Percentiles rank a stretch among this genome's conserved stretches.
These are phyloP conservation scores for Drosophila vallismaia DNA, from an alignment of 2,888 invertebrate genomes.

Conservation along the genomic window DNA sequence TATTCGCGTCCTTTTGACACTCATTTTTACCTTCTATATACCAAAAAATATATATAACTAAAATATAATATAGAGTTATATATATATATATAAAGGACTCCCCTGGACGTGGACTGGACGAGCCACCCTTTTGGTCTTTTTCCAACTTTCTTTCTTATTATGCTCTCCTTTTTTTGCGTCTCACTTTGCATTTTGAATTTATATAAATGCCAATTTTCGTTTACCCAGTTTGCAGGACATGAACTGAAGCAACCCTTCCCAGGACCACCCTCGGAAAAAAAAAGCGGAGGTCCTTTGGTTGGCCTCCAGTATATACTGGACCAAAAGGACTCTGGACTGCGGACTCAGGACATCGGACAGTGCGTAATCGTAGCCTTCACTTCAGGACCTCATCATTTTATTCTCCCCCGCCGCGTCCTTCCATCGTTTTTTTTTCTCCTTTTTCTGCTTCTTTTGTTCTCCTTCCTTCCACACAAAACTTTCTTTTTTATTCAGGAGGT, in stretches of 20 bases:
- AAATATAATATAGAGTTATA: not conserved
- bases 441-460: conserved; percentile 26
- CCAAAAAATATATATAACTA: not conserved
- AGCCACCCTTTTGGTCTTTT: conserved; percentile 27
- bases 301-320: conserved; percentile 56
- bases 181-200: conserved; percentile 66
- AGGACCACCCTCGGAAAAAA: conserved; percentile 8
- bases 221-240: conserved; percentile 54
- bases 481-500: conserved; percentile 20
- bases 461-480: conserved; percentile 36
- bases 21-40: not conserved
- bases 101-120: not conserved
- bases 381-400: conserved; percentile 23
- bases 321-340: conserved; percentile 6
- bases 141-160: conserved; percentile 26
- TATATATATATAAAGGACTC: not conserved
- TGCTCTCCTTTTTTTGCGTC: conserved; percentile 25
- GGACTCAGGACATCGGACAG: not conserved
- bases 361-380: conserved; percentile 32
- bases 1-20: conserved; percentile 5
- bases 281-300: conserved; percentile 10
- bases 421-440: not conserved
- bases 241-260: conserved; percentile 62
- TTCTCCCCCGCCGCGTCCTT: not conserved
- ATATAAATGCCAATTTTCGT: conserved; percentile 82